A percentile compares a stretch with the other conserved stretches of the same genome.
Evolutionary conservation across 2,113 vertebrate genomes (phyloP).

Genomic region (Phylloscopus trochiloides): DNA sequence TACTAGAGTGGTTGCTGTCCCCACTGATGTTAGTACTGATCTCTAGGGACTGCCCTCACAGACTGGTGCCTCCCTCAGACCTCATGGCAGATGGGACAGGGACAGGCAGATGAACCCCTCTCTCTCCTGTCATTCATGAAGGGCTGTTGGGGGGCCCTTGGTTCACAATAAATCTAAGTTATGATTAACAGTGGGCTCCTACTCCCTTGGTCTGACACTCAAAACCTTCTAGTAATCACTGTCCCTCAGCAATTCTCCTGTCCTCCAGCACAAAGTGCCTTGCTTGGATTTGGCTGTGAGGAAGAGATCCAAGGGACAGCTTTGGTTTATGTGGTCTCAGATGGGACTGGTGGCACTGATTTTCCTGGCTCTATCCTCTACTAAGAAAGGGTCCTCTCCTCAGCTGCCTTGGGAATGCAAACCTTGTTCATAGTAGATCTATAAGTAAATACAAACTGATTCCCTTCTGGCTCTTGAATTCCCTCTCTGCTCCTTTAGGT

Average conservation of each 20-base stretch:
- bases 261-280: background rate
- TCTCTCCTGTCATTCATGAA: background rate
- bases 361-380: background rate
- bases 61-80: background rate
- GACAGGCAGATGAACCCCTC: background rate
- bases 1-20: background rate
- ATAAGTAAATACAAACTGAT: background rate
- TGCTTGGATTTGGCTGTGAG: background rate
- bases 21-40: background rate
- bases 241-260: background rate
- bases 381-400: background rate
- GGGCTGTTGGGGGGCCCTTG: background rate
- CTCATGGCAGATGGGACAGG: background rate
- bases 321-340: background rate
- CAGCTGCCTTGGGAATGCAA: background rate
- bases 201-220: background rate
- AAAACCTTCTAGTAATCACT: background rate
- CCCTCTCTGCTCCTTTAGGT: background rate
- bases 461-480: background rate
- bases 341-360: background rate
- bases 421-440: background rate
- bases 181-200: background rate
- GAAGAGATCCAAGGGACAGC: background rate
- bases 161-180: background rate
- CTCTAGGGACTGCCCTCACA: background rate